Evolutionary conservation across 1,140 invertebrate genomes (phyloP).

Genomic region (Aphaenogaster floridana): DNA sequence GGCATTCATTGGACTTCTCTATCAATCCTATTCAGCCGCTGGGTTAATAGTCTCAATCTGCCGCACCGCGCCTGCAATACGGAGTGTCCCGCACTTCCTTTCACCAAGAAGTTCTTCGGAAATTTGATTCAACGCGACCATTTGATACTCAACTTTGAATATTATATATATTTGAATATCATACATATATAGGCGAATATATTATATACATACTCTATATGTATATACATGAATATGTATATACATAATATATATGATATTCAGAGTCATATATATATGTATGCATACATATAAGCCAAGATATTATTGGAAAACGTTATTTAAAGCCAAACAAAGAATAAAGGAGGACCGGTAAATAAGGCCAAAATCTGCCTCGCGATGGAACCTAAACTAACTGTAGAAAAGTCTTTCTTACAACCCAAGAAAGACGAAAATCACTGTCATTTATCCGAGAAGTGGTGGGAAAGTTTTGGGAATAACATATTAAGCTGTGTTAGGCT

Average conservation of each 20-base stretch:
- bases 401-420: too few species aligned
- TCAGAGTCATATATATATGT: too few species aligned
- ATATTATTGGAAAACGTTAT: neutral
- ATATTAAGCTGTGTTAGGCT: too few species aligned
- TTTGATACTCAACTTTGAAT: neutral
- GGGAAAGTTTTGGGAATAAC: too few species aligned
- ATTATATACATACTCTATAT: too few species aligned
- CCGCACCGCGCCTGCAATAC: neutral
- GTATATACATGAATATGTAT: too few species aligned
- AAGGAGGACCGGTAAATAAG: too few species aligned
- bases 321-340: neutral
- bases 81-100: slow-evolving; percentile 5
- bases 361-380: too few species aligned
- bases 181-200: neutral
- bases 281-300: neutral
- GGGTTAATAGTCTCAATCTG: slow-evolving; percentile 40
- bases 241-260: neutral
- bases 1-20: slow-evolving; percentile 55
- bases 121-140: slow-evolving; percentile 2
- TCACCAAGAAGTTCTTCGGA: neutral
- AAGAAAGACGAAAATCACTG: too few species aligned
- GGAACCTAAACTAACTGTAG: too few species aligned
- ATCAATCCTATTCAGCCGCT: slow-evolving; percentile 49
- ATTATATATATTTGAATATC: neutral
- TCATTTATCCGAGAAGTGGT: too few species aligned